These are phyloP conservation scores for Electrophaes corylata DNA, from an alignment of 2,888 invertebrate species.

Conservation along the genomic window DNA sequence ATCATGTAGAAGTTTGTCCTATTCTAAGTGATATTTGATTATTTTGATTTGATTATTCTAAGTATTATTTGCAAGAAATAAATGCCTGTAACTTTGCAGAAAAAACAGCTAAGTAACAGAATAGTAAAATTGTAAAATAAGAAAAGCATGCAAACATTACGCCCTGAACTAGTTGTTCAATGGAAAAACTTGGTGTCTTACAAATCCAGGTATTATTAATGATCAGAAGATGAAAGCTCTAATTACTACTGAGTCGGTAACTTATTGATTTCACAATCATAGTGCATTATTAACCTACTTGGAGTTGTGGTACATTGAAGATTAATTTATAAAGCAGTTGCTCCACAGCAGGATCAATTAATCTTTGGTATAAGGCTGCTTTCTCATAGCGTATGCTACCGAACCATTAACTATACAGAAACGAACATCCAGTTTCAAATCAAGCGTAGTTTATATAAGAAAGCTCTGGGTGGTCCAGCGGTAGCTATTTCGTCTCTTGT, in stretches of 20 bases:
- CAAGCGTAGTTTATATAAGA: not conserved
- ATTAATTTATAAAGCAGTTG: conserved; percentile 45
- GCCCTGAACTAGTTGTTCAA: not conserved
- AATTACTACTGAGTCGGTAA: conserved; percentile 44
- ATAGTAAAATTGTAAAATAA: no score
- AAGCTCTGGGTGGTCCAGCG: no score
- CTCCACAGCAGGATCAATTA: conserved; percentile 37
- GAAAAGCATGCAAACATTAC: no score
- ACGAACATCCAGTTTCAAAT: not conserved
- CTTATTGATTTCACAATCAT: conserved; percentile 45
- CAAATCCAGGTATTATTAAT: conserved; percentile 45
- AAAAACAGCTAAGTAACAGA: no score
- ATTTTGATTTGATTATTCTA: no score
- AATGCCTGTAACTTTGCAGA: no score
- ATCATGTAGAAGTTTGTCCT: no score
- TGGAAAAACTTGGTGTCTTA: not conserved
- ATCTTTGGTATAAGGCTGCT: conserved; percentile 21
- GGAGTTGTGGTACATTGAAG: conserved; percentile 42
- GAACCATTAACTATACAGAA: not conserved
- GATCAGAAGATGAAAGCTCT: conserved; percentile 40
- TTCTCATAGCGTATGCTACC: not conserved
- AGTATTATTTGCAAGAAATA: no score
- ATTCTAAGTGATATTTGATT: no score
- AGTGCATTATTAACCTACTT: conserved; percentile 45
- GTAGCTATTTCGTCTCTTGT: no score